Evolutionary conservation across 30 jellyfish, hydroid and myxozoan species (phyloP).

Genomic region (Aurelia aurita complex sp. Pacific): DNA sequence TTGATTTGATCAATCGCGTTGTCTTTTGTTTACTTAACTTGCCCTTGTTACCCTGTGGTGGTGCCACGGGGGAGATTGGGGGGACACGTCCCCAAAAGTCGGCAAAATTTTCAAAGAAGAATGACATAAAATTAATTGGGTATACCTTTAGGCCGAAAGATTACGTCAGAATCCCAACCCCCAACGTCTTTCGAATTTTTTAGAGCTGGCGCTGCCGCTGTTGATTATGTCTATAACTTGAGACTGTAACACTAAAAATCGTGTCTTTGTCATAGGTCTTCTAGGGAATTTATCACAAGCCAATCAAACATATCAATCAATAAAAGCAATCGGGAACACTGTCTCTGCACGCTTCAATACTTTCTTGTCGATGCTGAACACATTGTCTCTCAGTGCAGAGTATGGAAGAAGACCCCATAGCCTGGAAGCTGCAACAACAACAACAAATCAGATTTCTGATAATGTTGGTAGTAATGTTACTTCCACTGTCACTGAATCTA

Average conservation of each 20-base stretch:
- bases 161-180: no score
- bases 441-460: not conserved
- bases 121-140: no score
- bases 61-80: no score
- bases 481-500: constrained; percentile 2
- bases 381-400: constrained; percentile 25
- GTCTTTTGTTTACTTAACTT: no score
- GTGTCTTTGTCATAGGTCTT: constrained; percentile 17
- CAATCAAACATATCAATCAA: constrained; percentile 19
- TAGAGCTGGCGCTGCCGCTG: no score
- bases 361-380: constrained; percentile 37
- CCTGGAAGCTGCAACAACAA: constrained; percentile 21
- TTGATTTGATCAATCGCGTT: no score
- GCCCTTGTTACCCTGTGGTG: no score
- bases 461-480: not conserved
- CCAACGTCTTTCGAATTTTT: no score
- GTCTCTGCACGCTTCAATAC: constrained; percentile 39
- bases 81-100: no score
- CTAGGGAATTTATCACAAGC: constrained; percentile 45
- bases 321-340: constrained; percentile 12
- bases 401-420: constrained; percentile 55
- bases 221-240: no score
- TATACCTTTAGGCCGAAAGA: no score
- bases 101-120: no score
- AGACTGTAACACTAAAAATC: not conserved